A percentile compares a stretch with the other conserved stretches of the same genome.
phyloP scores from a whole-genome alignment of 2,113 vertebrate genomes.

The Hemibagrus wyckioides region DNA sequence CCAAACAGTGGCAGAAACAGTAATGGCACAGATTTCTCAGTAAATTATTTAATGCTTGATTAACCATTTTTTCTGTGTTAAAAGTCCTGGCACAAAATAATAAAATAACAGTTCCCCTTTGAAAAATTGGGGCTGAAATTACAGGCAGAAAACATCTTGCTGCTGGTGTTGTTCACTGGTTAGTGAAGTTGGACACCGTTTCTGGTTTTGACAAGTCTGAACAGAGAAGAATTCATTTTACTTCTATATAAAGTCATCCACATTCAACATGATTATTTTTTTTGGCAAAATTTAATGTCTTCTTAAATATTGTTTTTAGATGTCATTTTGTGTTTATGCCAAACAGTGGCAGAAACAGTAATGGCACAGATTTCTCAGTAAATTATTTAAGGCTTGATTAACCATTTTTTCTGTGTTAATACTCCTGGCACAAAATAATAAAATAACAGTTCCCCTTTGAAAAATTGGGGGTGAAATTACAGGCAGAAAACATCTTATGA shows the following conservation, averaged over 20 bases:
- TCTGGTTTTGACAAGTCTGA: not conserved
- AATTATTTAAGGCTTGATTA: not conserved
- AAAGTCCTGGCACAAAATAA: not conserved
- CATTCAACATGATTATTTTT: not conserved
- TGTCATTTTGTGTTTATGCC: not conserved
- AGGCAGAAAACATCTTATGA: not conserved
- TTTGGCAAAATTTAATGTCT: not conserved
- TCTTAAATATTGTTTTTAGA: not conserved
- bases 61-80: not conserved
- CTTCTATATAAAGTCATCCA: not conserved
- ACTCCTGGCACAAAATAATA: not conserved
- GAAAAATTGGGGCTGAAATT: not conserved
- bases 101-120: not conserved
- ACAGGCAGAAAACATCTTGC: not conserved
- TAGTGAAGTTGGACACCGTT: too few relatives aligned
- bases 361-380: not conserved
- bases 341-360: not conserved
- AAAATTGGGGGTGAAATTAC: not conserved
- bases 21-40: not conserved
- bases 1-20: not conserved
- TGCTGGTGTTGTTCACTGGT: too few relatives aligned
- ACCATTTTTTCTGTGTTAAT: not conserved
- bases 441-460: not conserved
- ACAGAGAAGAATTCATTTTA: not conserved
- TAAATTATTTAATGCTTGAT: not conserved